Conservation (phyloP, 2,113 vertebrate species). For the Scytalopus superciliaris region DNA sequence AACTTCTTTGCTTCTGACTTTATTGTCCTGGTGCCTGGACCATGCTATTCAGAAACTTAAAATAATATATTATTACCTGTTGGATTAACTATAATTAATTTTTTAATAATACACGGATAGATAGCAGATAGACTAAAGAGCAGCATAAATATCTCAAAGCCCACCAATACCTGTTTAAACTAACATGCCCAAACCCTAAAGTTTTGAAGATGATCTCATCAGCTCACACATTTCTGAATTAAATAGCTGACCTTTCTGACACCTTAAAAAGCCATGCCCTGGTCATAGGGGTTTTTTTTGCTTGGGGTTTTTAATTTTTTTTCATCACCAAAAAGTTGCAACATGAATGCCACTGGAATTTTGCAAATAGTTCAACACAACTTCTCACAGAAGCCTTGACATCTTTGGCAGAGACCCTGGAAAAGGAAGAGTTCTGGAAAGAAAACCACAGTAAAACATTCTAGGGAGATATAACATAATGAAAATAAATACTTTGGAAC, state of each 20-base stretch:
- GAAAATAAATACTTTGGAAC: neutral
- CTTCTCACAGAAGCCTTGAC: neutral
- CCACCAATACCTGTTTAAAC: neutral
- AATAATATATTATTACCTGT: neutral
- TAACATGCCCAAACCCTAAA: neutral
- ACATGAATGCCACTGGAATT: neutral
- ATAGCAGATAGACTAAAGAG: neutral
- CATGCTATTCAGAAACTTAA: neutral
- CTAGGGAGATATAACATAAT: neutral
- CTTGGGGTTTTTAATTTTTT: neutral
- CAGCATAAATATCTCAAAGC: neutral
- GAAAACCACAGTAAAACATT: neutral
- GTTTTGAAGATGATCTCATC: neutral
- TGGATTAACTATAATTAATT: neutral
- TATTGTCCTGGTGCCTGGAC: neutral
- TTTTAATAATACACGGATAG: neutral
- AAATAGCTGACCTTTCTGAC: neutral
- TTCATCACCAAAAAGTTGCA: neutral
- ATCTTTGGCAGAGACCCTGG: neutral
- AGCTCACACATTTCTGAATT: neutral
- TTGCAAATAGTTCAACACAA: neutral
- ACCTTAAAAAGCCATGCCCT: neutral
- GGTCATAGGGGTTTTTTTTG: neutral
- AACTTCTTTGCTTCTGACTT: neutral
- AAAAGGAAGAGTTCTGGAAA: neutral